Evolutionary conservation across 2,888 invertebrate genomes (phyloP), one percentile per base, ranked within the genome.

Genomic region (Leucophenga montana): DNA sequence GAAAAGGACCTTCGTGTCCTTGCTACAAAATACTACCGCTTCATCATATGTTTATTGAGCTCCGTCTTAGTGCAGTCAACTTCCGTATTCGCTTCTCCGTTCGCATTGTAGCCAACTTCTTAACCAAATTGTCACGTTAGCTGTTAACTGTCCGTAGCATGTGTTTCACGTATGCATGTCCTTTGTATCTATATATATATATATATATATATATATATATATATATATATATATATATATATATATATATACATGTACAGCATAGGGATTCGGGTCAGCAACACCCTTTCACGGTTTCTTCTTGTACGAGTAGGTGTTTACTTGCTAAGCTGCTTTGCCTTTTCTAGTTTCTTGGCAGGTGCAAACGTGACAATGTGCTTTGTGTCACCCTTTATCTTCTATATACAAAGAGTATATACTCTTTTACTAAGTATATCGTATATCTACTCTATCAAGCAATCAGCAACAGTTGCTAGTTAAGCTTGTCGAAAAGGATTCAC

Each of bases 291-390:
- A 16, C 53, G 16, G 18, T 2, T 9, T 31, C 39, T 59, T 2
- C 2, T 39, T 33, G n/a, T n/a, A 13, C 11, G 39, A 1, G 46
- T 22, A 14, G 39, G 48, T 39, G 46, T 18, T 46, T 64, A 48
- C n/a, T 64, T 64, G n/a, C 62, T 61, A 61, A 61, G 61, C 61
- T 44, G 61, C 11, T 33, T 59, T 59, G 33, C 59, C 62, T 8
- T 11, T 39, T 39, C 8, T 8, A 1, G 11, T 39, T 39, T 39
- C 39, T 18, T 44, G 20, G 8, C 44, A 18, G 27, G 48, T 27
- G 62, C 22, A 20, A 64, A 64, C 48, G 62, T 64, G 62, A 48
- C 62, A 64, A 64, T 64, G 48, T 27, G 48, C 27, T 62, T 50
- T 50, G 16, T 50, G 50, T 50, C 50, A 8, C 16, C 18, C 50